Percentiles rank a stretch among this genome's conserved stretches.
Conservation (phyloP, 2,888 invertebrate species). For the Eristalinus aeneus region DNA sequence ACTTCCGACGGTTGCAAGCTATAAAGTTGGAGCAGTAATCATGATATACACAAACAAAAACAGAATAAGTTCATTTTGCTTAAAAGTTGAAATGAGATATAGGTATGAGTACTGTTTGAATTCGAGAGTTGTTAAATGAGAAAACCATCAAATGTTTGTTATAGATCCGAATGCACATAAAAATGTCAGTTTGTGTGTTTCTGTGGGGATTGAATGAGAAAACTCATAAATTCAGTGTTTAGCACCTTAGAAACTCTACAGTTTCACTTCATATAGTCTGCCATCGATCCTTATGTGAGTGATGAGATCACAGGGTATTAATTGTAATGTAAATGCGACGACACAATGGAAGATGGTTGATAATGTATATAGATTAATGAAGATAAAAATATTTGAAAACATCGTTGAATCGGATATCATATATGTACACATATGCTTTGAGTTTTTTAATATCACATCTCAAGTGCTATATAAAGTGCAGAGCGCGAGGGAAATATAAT, state of each 20-base stretch:
- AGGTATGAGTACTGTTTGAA: conserved; percentile 6
- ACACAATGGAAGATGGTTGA: background rate
- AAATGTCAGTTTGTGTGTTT: conserved; percentile 19
- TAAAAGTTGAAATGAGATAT: conserved; percentile 34
- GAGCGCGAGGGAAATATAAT: no score
- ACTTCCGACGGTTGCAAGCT: conserved; percentile 14
- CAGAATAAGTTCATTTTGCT: background rate
- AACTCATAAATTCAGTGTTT: background rate
- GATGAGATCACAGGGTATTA: background rate
- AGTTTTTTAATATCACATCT: no score
- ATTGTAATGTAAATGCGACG: background rate
- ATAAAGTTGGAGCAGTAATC: background rate
- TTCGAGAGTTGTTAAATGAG: conserved; percentile 37
- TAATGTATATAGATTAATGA: background rate
- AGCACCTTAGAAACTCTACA: background rate
- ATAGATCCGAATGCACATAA: conserved; percentile 41
- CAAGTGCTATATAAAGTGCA: no score
- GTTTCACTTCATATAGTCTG: background rate
- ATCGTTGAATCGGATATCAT: background rate
- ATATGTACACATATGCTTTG: no score
- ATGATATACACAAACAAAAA: background rate
- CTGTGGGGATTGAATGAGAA: background rate
- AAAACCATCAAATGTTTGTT: conserved; percentile 45
- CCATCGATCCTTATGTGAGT: background rate
- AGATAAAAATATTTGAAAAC: background rate